Conservation (phyloP, 2,888 invertebrate genomes). For the Agrochola macilenta region DNA sequence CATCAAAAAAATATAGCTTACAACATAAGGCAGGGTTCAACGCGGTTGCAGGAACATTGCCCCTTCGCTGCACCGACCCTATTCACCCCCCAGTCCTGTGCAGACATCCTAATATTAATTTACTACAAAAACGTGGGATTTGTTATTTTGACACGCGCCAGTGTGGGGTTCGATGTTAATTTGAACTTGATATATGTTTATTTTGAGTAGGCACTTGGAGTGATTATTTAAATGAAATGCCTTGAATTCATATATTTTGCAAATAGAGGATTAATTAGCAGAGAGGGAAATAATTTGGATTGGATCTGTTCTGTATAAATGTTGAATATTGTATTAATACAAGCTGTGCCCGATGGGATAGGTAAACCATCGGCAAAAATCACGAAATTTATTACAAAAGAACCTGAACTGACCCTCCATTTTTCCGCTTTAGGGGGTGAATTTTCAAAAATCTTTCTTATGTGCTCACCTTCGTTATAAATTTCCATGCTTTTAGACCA, state of each 20-base stretch:
- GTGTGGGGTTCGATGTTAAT: slow-evolving; percentile 30
- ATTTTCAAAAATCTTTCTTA: too few species aligned
- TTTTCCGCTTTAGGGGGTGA: background rate
- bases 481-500: too few species aligned
- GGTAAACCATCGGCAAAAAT: too few species aligned
- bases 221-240: background rate
- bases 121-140: slow-evolving; percentile 39
- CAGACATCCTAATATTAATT: slow-evolving; percentile 49
- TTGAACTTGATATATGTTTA: slow-evolving; percentile 25
- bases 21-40: slow-evolving; percentile 38
- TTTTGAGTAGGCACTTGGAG: background rate
- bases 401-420: too few species aligned
- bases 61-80: slow-evolving; percentile 25
- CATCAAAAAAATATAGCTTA: slow-evolving; percentile 4
- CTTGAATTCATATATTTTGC: background rate
- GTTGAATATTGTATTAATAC: background rate
- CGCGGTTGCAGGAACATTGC: slow-evolving; percentile 15
- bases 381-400: too few species aligned
- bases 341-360: too few species aligned
- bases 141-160: slow-evolving; percentile 42
- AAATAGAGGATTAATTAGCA: background rate
- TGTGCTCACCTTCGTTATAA: too few species aligned
- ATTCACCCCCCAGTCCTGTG: slow-evolving; percentile 34
- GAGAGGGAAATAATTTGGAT: background rate
- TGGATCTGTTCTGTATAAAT: background rate